Evolutionary conservation across 2,888 invertebrate genomes (phyloP).

Genomic region (Idaea dimidiata): DNA sequence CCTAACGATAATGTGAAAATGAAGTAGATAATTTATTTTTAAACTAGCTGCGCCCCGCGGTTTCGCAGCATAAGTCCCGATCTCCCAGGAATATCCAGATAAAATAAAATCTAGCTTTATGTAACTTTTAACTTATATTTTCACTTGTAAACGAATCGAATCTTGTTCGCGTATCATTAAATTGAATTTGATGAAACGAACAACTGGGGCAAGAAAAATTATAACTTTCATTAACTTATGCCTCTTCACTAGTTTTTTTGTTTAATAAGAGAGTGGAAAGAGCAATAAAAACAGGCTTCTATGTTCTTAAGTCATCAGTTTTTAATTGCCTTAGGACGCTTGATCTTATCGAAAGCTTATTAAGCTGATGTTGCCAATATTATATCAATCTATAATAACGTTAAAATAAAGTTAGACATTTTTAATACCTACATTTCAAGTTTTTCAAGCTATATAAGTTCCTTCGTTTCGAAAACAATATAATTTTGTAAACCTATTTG

Average conservation of each 20-base stretch:
- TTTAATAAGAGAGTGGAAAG: not conserved
- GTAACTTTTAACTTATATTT: not conserved
- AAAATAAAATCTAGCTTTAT: no score
- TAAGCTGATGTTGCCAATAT: not conserved
- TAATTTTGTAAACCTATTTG: slow-evolving; percentile 11
- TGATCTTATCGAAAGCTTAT: not conserved
- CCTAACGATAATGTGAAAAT: not conserved
- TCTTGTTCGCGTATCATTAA: not conserved
- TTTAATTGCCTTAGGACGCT: not conserved
- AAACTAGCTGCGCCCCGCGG: no score
- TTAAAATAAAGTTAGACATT: not conserved
- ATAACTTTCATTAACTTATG: not conserved
- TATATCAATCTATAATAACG: not conserved
- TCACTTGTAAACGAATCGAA: not conserved
- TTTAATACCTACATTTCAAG: slow-evolving; percentile 7
- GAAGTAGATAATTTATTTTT: not conserved
- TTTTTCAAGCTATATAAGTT: not conserved
- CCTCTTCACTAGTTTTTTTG: not conserved
- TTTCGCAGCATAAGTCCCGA: no score
- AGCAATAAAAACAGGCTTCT: not conserved
- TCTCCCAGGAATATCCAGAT: no score
- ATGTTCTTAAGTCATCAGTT: not conserved
- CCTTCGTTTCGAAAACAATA: not conserved
- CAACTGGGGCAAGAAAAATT: not conserved
- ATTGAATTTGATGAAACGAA: not conserved